These are phyloP conservation scores for Ascidia mentula DNA, from an alignment of 23 tunicate species.

Conservation along the genomic window DNA sequence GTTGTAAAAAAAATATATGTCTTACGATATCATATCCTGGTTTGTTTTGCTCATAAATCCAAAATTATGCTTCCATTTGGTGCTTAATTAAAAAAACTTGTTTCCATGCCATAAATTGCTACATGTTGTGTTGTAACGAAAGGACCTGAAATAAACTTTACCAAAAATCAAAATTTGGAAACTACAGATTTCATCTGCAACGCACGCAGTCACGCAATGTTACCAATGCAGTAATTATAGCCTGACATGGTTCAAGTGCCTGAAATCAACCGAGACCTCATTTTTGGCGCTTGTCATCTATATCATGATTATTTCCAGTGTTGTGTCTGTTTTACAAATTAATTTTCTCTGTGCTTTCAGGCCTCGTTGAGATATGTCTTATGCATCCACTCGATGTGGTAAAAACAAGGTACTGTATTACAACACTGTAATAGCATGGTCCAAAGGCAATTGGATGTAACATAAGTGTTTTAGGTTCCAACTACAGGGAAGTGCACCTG, in stretches of 20 bases:
- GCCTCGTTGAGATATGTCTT: constrained; percentile 93
- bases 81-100: too few relatives aligned
- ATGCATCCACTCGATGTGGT: constrained; percentile 99
- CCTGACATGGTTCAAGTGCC: not conserved
- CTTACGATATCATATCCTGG: too few relatives aligned
- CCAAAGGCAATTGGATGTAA: too few relatives aligned
- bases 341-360: constrained; percentile 25
- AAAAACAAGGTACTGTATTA: constrained; percentile 81
- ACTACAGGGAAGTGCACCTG: constrained; percentile 59
- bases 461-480: constrained; percentile 63
- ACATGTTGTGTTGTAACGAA: too few relatives aligned
- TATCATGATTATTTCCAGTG: not conserved
- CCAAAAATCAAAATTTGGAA: too few relatives aligned
- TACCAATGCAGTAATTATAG: too few relatives aligned
- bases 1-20: too few relatives aligned
- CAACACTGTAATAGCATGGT: too few relatives aligned
- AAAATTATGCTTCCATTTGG: too few relatives aligned
- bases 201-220: constrained; percentile 1
- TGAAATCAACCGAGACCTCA: not conserved
- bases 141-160: too few relatives aligned
- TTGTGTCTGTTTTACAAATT: not conserved
- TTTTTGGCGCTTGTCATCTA: not conserved
- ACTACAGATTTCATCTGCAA: not conserved
- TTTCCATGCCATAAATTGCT: too few relatives aligned
- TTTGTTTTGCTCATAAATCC: too few relatives aligned